A percentile compares a stretch with the other conserved stretches of the same genome.
These are phyloP conservation scores for Lycodopsis pacificus DNA, from an alignment of 2,797 vertebrate genomes.

Conservation along the genomic window DNA sequence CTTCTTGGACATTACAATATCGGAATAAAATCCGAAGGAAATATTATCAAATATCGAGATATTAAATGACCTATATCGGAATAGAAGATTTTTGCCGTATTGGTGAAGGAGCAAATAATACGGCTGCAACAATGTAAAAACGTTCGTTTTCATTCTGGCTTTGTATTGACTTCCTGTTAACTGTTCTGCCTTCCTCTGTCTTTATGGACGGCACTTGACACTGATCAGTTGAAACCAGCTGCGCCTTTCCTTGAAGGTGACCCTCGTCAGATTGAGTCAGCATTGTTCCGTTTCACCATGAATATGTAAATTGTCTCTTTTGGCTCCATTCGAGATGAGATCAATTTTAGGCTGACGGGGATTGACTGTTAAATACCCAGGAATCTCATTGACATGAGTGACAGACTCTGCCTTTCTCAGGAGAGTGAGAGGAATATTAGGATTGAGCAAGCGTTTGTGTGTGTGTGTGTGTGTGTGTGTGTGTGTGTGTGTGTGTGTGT, in stretches of 20 bases:
- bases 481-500: constrained; percentile 1
- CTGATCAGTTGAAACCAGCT: constrained; percentile 53
- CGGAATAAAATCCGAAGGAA: background rate
- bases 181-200: background rate
- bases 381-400: constrained; percentile 77
- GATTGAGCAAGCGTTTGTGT: constrained; percentile 32
- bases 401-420: constrained; percentile 68
- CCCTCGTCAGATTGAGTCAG: constrained; percentile 65
- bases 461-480: constrained; percentile 1
- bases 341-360: constrained; percentile 66
- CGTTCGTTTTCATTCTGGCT: background rate
- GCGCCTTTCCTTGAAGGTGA: constrained; percentile 70
- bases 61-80: background rate
- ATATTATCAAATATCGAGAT: background rate
- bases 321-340: constrained; percentile 71
- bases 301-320: constrained; percentile 78
- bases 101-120: background rate
- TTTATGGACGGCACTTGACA: constrained; percentile 32
- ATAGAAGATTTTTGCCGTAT: background rate
- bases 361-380: constrained; percentile 75
- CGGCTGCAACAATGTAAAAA: background rate
- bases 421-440: constrained; percentile 67
- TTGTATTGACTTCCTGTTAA: constrained; percentile 7
- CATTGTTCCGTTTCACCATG: constrained; percentile 70
- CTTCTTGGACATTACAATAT: background rate